Evolutionary conservation across 2,113 vertebrate species (phyloP).

Genomic region (Alaudala cheleensis): DNA sequence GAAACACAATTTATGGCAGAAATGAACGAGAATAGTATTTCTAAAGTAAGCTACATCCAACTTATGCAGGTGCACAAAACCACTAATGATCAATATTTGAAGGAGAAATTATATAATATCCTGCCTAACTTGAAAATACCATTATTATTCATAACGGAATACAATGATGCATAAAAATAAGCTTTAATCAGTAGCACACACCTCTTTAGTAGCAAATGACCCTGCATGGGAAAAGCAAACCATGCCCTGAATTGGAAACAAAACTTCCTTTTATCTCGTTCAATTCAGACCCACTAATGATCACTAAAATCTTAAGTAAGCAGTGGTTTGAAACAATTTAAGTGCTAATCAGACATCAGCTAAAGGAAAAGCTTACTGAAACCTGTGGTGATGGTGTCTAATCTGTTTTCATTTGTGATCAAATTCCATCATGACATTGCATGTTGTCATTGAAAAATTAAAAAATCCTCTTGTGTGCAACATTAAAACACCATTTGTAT

Average conservation of each 20-base stretch:
- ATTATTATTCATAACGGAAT: neutral
- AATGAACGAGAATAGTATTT: neutral
- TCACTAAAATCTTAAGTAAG: neutral
- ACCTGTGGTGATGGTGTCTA: neutral
- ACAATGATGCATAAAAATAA: neutral
- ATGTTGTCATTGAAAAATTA: neutral
- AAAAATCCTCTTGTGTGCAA: neutral
- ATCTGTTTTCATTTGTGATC: neutral
- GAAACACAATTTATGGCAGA: neutral
- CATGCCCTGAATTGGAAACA: neutral
- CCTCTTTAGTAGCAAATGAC: neutral
- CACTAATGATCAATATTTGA: neutral
- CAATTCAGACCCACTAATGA: neutral
- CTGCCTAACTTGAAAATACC: neutral
- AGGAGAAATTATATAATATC: neutral
- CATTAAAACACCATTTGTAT: neutral
- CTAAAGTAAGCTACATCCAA: neutral
- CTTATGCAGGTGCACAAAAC: neutral
- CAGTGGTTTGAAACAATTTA: neutral
- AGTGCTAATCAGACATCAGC: conserved; percentile 15
- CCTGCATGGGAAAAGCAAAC: neutral
- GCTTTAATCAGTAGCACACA: neutral
- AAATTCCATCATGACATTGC: neutral
- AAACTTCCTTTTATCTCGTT: conserved; percentile 12
- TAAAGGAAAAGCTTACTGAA: neutral